A percentile compares a stretch with the other conserved stretches of the same genome.
These are phyloP conservation scores for Acronicta aceris DNA, from an alignment of 2,888 invertebrate genomes.

Conservation along the genomic window DNA sequence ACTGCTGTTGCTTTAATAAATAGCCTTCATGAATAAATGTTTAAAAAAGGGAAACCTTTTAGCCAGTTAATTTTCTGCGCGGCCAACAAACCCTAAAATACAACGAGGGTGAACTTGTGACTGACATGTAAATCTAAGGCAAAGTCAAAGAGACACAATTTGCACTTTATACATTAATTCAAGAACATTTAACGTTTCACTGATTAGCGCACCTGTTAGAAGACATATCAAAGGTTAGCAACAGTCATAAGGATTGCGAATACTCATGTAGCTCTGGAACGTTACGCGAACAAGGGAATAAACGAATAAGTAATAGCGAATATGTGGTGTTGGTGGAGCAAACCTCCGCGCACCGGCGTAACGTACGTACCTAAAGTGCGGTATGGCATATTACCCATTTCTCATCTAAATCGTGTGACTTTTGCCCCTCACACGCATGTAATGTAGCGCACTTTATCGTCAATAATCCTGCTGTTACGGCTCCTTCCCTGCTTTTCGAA, in stretches of 20 bases:
- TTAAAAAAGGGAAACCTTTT: slow-evolving; percentile 61
- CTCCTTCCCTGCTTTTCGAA: slow-evolving; percentile 54
- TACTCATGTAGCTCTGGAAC: slow-evolving; percentile 40
- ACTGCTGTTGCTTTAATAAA: slow-evolving; percentile 73
- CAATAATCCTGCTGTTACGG: slow-evolving; percentile 71
- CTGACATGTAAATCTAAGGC: slow-evolving; percentile 49
- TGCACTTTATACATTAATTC: slow-evolving; percentile 13
- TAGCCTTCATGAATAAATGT: slow-evolving; percentile 69
- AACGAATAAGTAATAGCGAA: slow-evolving; percentile 59
- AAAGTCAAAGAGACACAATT: slow-evolving; percentile 26
- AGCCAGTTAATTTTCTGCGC: slow-evolving; percentile 51
- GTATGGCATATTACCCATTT: slow-evolving; percentile 75
- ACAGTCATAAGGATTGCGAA: slow-evolving; percentile 19
- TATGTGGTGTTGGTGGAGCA: slow-evolving; percentile 55
- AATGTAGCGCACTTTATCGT: slow-evolving; percentile 79
- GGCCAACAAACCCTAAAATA: slow-evolving; percentile 44
- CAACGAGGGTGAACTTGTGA: slow-evolving; percentile 50
- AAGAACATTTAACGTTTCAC: slow-evolving; percentile 1
- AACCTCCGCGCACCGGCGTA: slow-evolving; percentile 43
- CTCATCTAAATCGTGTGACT: slow-evolving; percentile 80
- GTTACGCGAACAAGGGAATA: slow-evolving; percentile 53
- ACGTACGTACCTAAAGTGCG: slow-evolving; percentile 65
- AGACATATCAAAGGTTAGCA: slow-evolving; percentile 15
- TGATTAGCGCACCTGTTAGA: slow-evolving; percentile 25
- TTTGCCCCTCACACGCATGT: slow-evolving; percentile 71